Evolutionary conservation across 2,888 invertebrate species (phyloP), one percentile per base, ranked within the genome.

Genomic region (Caenorhabditis macrosperma): DNA sequence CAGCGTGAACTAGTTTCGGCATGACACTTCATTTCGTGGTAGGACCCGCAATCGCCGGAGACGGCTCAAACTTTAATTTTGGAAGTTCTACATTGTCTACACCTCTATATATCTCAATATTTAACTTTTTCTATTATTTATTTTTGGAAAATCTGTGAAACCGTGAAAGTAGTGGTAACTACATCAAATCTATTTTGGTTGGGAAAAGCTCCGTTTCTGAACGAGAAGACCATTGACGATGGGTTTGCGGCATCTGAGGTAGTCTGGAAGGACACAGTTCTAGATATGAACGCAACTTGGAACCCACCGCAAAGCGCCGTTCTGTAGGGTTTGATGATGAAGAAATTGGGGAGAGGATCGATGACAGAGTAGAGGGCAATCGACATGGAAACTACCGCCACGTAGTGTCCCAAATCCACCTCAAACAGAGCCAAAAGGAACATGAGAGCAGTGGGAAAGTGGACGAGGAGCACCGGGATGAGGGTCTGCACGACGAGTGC

Each of bases 401-500:
- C 46, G 20, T 17, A 7, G 20, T n/a, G 17, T 1, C 17, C 46
- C n/a, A 20, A n/a, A n/a, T 46, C 46, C 7, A 46, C 20, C 7
- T 46, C 46, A 20, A 46, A n/a, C 7, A 46, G 20, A n/a, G 46
- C 20, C 3, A 17, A n/a, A n/a, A 17, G 20, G 20, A 46, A 46
- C 17, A 46, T 46, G 20, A 46, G 17, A 17, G 17, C 44, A 28
- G 60, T 35, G 28, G 60, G 60, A 26, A 60, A 2, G 24, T 60
- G 60, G 9, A 60, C 44, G 26, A 60, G 28, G 7, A 60, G 44
- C 0, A 60, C 60, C 24, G 60, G 60, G 28, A 59, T 59, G n/a
- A 59, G 35, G n/a, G 59, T 59, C 38, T 59, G 59, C 20, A 59
- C 41, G 24, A 59, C 41, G 22, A 59, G 59, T 20, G 59, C 38